A percentile compares a stretch with the other conserved stretches of the same genome.
These are phyloP conservation scores for Dromaius novaehollandiae DNA, from an alignment of 2,113 vertebrate genomes.

Conservation along the genomic window DNA sequence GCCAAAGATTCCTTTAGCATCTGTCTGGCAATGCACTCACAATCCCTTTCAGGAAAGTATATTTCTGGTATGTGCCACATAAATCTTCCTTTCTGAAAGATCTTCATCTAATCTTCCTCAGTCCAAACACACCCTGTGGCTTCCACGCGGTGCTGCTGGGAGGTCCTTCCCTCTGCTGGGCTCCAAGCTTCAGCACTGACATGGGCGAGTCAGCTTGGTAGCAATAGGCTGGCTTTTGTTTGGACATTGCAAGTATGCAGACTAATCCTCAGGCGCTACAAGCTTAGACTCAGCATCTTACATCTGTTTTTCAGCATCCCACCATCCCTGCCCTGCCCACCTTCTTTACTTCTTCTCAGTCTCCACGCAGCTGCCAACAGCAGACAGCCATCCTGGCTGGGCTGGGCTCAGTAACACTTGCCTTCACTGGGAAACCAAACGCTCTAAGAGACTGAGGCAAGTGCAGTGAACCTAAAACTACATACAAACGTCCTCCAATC, in stretches of 20 bases:
- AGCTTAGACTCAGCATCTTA: neutral
- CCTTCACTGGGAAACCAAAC: neutral
- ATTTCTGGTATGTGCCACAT: neutral
- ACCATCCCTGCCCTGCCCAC: neutral
- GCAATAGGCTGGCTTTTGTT: neutral
- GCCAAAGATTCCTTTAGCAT: conserved; percentile 26
- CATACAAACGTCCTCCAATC: accelerated
- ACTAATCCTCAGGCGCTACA: neutral
- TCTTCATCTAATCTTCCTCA: neutral
- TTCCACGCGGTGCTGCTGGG: neutral
- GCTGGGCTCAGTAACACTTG: neutral
- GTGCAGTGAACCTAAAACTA: neutral
- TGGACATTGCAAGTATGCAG: neutral
- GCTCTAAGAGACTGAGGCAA: neutral
- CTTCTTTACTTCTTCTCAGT: neutral
- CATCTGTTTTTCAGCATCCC: neutral
- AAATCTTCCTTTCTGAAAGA: conserved; percentile 1
- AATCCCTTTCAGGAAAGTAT: neutral
- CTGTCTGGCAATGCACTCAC: conserved; percentile 19
- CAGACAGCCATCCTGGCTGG: neutral
- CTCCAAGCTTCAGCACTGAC: neutral
- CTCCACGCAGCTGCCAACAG: neutral
- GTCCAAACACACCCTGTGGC: neutral
- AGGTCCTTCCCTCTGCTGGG: accelerated
- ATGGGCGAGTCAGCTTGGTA: neutral